Percentiles rank a stretch among this genome's conserved stretches.
phyloP scores from a whole-genome alignment of 2,113 vertebrate species.

The Cariama cristata region DNA sequence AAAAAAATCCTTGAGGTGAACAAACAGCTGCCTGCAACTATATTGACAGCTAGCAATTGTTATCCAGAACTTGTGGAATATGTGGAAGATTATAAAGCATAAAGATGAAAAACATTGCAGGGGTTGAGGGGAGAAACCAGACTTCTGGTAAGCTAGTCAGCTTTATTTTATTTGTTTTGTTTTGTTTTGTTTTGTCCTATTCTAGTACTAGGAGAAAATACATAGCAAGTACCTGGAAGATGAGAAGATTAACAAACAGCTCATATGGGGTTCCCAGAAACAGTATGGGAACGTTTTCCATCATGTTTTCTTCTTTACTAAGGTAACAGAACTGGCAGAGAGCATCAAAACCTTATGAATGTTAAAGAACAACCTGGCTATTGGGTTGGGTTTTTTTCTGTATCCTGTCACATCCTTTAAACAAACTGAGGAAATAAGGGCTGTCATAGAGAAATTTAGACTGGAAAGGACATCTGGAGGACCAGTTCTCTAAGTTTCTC shows the following conservation, averaged over 20 bases:
- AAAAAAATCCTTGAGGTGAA: background rate
- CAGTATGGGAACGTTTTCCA: background rate
- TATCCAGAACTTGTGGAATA: background rate
- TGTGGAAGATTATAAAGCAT: background rate
- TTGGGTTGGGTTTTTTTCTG: background rate
- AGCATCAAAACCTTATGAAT: background rate
- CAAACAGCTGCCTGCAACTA: background rate
- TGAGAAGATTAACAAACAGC: background rate
- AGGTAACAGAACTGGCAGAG: background rate
- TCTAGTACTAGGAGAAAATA: background rate
- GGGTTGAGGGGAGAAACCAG: no score
- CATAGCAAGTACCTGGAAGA: background rate
- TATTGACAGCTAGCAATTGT: background rate
- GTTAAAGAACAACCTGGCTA: background rate
- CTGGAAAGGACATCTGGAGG: background rate
- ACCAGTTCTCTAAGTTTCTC: background rate
- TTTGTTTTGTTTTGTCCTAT: background rate
- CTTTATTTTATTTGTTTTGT: background rate
- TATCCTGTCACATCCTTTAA: background rate
- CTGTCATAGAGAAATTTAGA: background rate
- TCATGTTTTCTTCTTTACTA: background rate
- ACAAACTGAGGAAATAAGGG: background rate
- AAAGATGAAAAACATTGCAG: background rate
- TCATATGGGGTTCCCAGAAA: background rate
- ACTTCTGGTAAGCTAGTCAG: background rate